Conservation (phyloP, 2,888 invertebrate species). For the Cheilosia urbana region DNA sequence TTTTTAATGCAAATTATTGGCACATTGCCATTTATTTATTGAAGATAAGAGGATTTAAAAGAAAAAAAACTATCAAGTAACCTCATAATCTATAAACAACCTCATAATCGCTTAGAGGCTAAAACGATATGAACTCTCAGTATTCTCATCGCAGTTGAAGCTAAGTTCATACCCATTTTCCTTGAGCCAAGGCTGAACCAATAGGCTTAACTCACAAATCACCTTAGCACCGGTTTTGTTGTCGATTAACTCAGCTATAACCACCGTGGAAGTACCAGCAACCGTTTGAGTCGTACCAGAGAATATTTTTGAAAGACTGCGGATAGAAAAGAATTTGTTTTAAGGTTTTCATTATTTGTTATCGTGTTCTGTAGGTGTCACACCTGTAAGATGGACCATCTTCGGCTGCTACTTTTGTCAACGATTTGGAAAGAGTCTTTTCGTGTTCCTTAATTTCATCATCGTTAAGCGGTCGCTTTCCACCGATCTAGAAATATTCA, state of each 20-base stretch:
- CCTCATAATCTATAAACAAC: too few species aligned
- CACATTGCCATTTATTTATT: slow-evolving; percentile 9
- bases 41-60: neutral
- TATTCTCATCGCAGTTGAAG: slow-evolving; percentile 82
- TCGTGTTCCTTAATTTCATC: slow-evolving; percentile 77
- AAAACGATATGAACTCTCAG: slow-evolving; percentile 6
- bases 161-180: slow-evolving; percentile 81
- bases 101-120: neutral
- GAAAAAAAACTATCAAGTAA: neutral
- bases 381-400: slow-evolving; percentile 81
- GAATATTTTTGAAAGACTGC: slow-evolving; percentile 17
- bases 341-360: too few species aligned
- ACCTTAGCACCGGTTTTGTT: slow-evolving; percentile 82
- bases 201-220: slow-evolving; percentile 83
- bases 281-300: slow-evolving; percentile 84
- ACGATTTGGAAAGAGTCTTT: slow-evolving; percentile 77
- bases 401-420: slow-evolving; percentile 79
- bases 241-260: slow-evolving; percentile 85
- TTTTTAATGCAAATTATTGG: neutral
- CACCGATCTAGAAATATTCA: slow-evolving; percentile 23
- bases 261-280: slow-evolving; percentile 85
- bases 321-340: neutral
- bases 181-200: slow-evolving; percentile 86
- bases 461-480: neutral
- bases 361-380: too few species aligned